Base-by-base conservation (phyloP, 2,797 vertebrate species). In the Dermochelys coriacea region DNA sequence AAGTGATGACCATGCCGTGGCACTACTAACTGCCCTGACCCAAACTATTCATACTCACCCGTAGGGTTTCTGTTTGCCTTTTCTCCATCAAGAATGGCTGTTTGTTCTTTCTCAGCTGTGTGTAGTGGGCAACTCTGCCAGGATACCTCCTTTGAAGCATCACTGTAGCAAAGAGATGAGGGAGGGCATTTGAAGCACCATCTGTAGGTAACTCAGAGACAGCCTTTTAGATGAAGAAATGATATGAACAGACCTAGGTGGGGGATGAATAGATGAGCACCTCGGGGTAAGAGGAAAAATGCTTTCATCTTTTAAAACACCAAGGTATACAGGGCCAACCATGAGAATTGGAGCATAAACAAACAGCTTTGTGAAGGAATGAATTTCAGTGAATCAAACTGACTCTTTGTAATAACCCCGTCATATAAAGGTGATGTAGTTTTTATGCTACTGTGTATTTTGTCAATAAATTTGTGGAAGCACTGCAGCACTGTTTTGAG, bases 401-500 rank as follows among this genome's bases (percentile, higher is more conserved):
- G 91, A 15, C 34, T 93, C 31, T 68, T 59, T 85, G 27, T 0
- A 25, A 88, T 29, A 23, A 57, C 37, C 74, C 25, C 29, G 29
- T 14, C 74, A 77, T 27, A 47, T 77, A 55, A 84, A 89, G 52
- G 37, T 54, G 25, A 59, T 92, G 88, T 49, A 83, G 77, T 91
- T 90, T 92, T 80, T 87, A 89, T 90, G 94, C 89, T n/a, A 16
- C 78, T 78, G 81, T 54, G 84, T 7, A 37, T 9, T 1, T 6
- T 84, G 78, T 79, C 59, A 68, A 80, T 68, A 86, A 68, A 92
- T 93, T 93, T 94, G 74, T 78, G 82, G 85, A 54, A 75, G 34
- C 81, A 90, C 51, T 88, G 84, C 79, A 75, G 11, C 29, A 10
- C 4, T 61, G 14, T n/a, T 52, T 91, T 45, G 91, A 85, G 61